phyloP scores from a whole-genome alignment of 2,888 invertebrate genomes.

The Ophion ventricosus region DNA sequence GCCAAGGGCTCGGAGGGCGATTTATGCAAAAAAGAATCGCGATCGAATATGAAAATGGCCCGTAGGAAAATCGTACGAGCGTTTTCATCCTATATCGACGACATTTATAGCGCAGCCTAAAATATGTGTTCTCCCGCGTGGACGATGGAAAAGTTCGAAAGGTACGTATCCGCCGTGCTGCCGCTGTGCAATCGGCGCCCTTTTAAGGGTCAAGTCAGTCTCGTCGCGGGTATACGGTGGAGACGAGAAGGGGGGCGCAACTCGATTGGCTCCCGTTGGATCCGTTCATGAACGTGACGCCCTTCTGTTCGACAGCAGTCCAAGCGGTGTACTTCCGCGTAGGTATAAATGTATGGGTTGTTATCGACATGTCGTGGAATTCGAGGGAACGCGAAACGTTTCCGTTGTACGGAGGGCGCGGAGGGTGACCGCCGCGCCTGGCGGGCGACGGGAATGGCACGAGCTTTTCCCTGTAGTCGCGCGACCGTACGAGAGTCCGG shows the following conservation, averaged over 20 bases:
- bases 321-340: not conserved
- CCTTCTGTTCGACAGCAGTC: not conserved
- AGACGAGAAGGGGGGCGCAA: not conserved
- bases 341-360: constrained; percentile 47
- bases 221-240: no score
- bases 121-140: not conserved
- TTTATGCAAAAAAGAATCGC: constrained; percentile 46
- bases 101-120: not conserved
- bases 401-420: constrained; percentile 44
- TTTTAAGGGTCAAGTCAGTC: not conserved
- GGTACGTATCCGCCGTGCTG: not conserved
- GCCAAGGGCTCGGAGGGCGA: constrained; percentile 1
- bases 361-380: constrained; percentile 62
- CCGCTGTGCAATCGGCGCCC: not conserved
- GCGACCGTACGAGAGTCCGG: constrained; percentile 18
- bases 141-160: not conserved
- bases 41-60: constrained; percentile 46
- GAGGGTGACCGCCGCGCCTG: constrained; percentile 34
- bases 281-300: not conserved
- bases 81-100: not conserved
- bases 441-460: constrained; percentile 38
- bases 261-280: not conserved
- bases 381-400: constrained; percentile 59
- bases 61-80: constrained; percentile 29
- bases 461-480: constrained; percentile 34